Percentiles rank a stretch among this genome's conserved stretches.
Conservation (phyloP, 2,113 vertebrate species). For the Zosterops japonicus region DNA sequence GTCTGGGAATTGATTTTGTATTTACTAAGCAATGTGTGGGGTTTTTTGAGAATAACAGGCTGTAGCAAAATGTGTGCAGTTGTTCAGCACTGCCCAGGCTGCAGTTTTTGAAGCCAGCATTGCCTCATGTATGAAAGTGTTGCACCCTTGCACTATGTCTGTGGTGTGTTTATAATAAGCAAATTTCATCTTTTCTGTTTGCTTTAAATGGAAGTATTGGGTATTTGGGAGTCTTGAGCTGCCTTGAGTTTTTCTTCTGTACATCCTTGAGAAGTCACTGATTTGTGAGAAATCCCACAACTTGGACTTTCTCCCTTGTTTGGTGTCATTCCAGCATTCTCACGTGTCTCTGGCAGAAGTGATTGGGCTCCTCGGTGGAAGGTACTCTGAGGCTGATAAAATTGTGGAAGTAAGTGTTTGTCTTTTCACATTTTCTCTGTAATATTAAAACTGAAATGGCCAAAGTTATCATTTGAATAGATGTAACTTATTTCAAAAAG, state of each 20-base stretch:
- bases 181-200: neutral
- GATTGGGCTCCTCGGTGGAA: constrained; percentile 93
- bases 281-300: neutral
- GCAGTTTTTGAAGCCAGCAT: neutral
- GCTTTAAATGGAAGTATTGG: neutral
- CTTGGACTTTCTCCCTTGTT: neutral
- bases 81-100: neutral
- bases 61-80: neutral
- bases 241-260: neutral
- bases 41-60: neutral
- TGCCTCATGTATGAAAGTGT: rapidly evolving
- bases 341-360: constrained; percentile 95
- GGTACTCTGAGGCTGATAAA: constrained; percentile 81
- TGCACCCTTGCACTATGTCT: neutral
- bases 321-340: constrained; percentile 81
- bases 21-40: neutral
- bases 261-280: neutral
- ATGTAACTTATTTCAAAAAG: neutral
- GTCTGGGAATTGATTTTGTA: neutral
- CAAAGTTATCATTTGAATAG: neutral
- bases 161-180: neutral
- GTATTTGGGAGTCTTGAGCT: neutral
- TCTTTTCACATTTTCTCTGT: neutral
- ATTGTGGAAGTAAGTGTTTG: constrained; percentile 83
- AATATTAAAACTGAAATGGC: neutral